Percentiles rank a stretch among this genome's conserved stretches.
phyloP scores from a whole-genome alignment of 2,888 invertebrate species.

The Hyppa rectilinea region DNA sequence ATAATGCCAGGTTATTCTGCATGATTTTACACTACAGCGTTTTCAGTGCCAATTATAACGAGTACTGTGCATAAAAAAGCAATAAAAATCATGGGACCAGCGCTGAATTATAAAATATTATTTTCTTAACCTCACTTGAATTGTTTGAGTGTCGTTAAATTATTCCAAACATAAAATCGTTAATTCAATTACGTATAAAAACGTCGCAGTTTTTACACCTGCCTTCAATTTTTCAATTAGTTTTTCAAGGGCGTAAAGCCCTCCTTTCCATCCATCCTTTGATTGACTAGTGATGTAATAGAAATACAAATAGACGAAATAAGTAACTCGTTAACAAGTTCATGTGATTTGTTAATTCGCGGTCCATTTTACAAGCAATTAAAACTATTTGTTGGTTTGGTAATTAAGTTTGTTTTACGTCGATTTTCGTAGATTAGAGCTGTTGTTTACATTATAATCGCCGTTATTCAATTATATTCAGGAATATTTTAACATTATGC shows the following conservation, averaged over 20 bases:
- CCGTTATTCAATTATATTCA: constrained; percentile 8
- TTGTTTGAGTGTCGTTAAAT: constrained; percentile 42
- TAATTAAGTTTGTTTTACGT: constrained; percentile 35
- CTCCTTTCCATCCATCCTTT: constrained; percentile 23
- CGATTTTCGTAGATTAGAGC: constrained; percentile 7
- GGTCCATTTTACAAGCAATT: constrained; percentile 63
- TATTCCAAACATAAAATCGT: constrained; percentile 45
- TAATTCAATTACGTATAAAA: constrained; percentile 49
- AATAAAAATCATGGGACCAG: constrained; percentile 26
- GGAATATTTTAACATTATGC: neutral
- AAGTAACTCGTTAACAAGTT: constrained; percentile 53
- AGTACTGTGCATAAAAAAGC: constrained; percentile 27
- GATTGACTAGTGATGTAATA: constrained; percentile 36
- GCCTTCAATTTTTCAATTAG: constrained; percentile 35
- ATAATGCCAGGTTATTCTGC: constrained; percentile 14
- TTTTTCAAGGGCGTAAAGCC: constrained; percentile 41
- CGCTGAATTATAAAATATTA: constrained; percentile 39
- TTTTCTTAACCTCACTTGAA: constrained; percentile 29
- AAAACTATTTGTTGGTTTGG: constrained; percentile 59
- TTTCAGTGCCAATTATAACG: constrained; percentile 7
- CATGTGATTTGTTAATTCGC: constrained; percentile 48
- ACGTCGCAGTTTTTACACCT: constrained; percentile 32
- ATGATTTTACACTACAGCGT: constrained; percentile 6
- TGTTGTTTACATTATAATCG: constrained; percentile 11
- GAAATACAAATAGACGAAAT: constrained; percentile 42